A percentile compares a stretch with the other conserved stretches of the same genome.
Conservation (phyloP, 2,113 vertebrate genomes). For the Chionodraco myersi region DNA sequence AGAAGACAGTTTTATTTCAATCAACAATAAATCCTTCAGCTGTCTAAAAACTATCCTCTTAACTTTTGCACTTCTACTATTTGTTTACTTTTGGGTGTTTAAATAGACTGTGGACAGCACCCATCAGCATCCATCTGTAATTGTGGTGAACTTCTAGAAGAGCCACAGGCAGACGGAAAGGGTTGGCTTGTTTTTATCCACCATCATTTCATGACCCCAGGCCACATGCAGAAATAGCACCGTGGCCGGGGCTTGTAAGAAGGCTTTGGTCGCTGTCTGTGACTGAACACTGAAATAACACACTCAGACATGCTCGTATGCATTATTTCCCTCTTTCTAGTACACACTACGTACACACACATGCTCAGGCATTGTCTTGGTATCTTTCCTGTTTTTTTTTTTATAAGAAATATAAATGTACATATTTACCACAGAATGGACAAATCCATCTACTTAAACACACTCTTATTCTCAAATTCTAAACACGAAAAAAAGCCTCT, state of each 20-base stretch:
- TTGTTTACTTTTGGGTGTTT: conserved; percentile 63
- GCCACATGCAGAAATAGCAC: conserved; percentile 76
- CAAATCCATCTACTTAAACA: conserved; percentile 27
- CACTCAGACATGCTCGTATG: conserved; percentile 48
- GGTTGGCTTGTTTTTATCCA: conserved; percentile 62
- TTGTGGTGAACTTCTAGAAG: conserved; percentile 58
- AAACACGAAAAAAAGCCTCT: conserved; percentile 10
- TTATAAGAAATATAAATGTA: conserved; percentile 36
- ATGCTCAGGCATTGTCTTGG: conserved; percentile 57
- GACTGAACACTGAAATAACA: conserved; percentile 74
- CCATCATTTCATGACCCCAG: conserved; percentile 74
- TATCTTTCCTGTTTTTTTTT: conserved; percentile 46
- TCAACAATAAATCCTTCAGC: conserved; percentile 24
- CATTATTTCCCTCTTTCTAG: conserved; percentile 45
- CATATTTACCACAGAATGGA: conserved; percentile 33
- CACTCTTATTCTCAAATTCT: conserved; percentile 2
- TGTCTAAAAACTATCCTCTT: conserved; percentile 28
- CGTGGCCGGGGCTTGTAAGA: conserved; percentile 62
- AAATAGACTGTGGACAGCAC: conserved; percentile 66
- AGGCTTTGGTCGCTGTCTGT: conserved; percentile 69
- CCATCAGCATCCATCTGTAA: conserved; percentile 65
- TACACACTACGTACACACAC: conserved; percentile 30
- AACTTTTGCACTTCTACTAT: conserved; percentile 57
- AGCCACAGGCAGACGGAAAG: conserved; percentile 58
- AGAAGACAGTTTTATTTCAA: neutral